Evolutionary conservation across 2,888 invertebrate genomes (phyloP).

Genomic region (Sinodicranocentrus sp.): DNA sequence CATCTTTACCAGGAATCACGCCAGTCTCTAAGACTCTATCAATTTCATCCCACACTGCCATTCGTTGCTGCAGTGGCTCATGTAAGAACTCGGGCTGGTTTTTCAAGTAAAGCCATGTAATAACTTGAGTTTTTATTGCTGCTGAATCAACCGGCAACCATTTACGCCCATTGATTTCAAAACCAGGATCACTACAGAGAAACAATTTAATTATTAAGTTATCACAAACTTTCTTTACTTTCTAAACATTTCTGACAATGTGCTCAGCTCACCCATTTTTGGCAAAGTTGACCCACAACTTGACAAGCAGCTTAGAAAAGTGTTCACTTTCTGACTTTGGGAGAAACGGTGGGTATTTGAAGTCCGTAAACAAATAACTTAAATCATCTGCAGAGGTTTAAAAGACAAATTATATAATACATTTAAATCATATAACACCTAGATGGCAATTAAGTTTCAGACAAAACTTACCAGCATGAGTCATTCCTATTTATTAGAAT

Average conservation of each 20-base stretch:
- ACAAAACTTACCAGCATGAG: slow-evolving; percentile 39
- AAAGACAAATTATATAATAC: slow-evolving; percentile 7
- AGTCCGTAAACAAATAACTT: slow-evolving; percentile 51
- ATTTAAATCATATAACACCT: too few relatives aligned
- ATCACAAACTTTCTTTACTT: not conserved
- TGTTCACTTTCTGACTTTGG: slow-evolving; percentile 33
- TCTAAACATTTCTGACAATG: not conserved
- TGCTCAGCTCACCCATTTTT: slow-evolving; percentile 50
- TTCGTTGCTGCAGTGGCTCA: slow-evolving; percentile 41
- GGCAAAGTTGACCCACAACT: slow-evolving; percentile 54
- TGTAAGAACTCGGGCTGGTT: slow-evolving; percentile 25
- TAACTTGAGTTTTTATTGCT: slow-evolving; percentile 9
- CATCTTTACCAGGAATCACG: slow-evolving; percentile 26
- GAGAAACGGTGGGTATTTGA: slow-evolving; percentile 56
- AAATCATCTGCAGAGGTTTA: slow-evolving; percentile 49
- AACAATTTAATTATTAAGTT: not conserved
- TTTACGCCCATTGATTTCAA: slow-evolving; percentile 20
- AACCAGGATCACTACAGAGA: slow-evolving; percentile 40
- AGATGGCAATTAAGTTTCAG: too few relatives aligned
- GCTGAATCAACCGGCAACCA: slow-evolving; percentile 40
- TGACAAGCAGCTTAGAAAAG: slow-evolving; percentile 47
- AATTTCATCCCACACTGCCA: slow-evolving; percentile 58
- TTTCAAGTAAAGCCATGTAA: slow-evolving; percentile 55
- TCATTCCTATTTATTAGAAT: slow-evolving; percentile 48
- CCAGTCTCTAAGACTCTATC: slow-evolving; percentile 41